Evolutionary conservation across 2,113 vertebrate species (phyloP).

Genomic region (Varanus salvator): DNA sequence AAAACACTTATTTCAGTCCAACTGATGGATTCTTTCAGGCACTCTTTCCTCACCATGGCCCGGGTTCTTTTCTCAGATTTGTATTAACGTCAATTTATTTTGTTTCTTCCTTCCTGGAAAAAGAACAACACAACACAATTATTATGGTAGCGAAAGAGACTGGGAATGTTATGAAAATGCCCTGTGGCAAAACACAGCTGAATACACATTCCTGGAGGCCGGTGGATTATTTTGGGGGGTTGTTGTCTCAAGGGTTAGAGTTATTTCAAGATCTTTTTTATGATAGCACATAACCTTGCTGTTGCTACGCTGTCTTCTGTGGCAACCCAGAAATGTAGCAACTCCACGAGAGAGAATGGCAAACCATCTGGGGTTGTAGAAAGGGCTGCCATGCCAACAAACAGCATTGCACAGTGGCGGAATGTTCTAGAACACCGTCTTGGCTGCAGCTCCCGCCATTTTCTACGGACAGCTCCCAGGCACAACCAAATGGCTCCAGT

Average conservation of each 20-base stretch:
- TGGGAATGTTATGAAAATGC: not conserved
- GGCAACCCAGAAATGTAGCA: not conserved
- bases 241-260: not conserved
- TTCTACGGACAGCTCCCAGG: not conserved
- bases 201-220: not conserved
- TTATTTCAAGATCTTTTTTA: constrained; percentile 14
- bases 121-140: not conserved
- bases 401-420: not conserved
- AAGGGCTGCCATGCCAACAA: not conserved
- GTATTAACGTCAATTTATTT: not conserved
- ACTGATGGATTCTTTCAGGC: constrained; percentile 23
- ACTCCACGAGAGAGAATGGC: not conserved
- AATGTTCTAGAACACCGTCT: not conserved
- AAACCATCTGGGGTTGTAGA: not conserved
- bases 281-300: not conserved
- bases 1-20: not conserved
- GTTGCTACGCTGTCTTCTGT: not conserved
- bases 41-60: not conserved
- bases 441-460: not conserved
- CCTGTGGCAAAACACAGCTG: constrained; percentile 7
- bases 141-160: not conserved
- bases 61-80: not conserved
- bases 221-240: not conserved
- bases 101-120: constrained; percentile 11
- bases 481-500: not conserved